A percentile compares a stretch with the other conserved stretches of the same genome.
These are phyloP conservation scores for Cryptocheilus praepositus DNA, from an alignment of 2,888 invertebrate species.

Conservation along the genomic window DNA sequence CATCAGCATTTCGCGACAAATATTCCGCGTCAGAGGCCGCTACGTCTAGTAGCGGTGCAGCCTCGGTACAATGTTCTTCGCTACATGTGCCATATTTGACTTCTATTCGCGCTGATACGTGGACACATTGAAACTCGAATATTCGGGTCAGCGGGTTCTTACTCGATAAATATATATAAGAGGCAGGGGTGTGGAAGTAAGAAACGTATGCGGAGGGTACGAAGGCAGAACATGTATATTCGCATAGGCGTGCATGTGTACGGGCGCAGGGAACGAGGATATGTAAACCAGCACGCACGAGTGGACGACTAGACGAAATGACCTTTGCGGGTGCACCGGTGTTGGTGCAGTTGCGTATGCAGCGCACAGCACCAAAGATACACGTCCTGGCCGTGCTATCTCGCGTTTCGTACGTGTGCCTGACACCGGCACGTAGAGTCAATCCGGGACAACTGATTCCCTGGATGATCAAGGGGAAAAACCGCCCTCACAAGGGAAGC, in stretches of 20 bases:
- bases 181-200: background rate
- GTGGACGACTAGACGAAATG: constrained; percentile 9
- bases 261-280: background rate
- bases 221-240: background rate
- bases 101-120: constrained; percentile 5
- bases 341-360: constrained; percentile 44
- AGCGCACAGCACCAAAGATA: constrained; percentile 11
- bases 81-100: constrained; percentile 10
- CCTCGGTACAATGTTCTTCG: background rate
- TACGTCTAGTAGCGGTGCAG: too few species aligned
- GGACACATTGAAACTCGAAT: constrained; percentile 17
- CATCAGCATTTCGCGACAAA: too few species aligned
- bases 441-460: constrained; percentile 49
- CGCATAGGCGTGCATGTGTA: background rate
- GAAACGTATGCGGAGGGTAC: background rate
- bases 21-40: too few species aligned
- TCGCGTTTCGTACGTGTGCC: constrained; percentile 51
- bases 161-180: constrained; percentile 48
- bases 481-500: constrained; percentile 7
- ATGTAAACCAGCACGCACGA: too few species aligned
- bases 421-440: constrained; percentile 53
- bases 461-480: constrained; percentile 34
- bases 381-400: constrained; percentile 47
- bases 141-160: constrained; percentile 48
- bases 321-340: constrained; percentile 38